These are phyloP conservation scores for Balanococcus diminutus DNA, from an alignment of 2,888 invertebrate genomes.

Conservation along the genomic window DNA sequence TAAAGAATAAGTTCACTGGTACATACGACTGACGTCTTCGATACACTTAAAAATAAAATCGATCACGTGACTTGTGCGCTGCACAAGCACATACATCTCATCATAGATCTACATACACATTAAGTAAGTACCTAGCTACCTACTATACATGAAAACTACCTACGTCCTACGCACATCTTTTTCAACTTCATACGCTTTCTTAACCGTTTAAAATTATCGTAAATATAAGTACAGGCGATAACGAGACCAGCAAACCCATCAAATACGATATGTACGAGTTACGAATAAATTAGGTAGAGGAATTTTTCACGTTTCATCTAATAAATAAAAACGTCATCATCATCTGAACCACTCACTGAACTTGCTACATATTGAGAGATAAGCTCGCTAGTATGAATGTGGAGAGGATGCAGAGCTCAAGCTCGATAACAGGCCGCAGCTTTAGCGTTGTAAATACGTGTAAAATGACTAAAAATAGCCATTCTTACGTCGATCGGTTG, in stretches of 20 bases:
- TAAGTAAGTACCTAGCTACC: too few species aligned
- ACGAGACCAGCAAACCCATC: not conserved
- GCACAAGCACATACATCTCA: too few species aligned
- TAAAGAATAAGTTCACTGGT: not conserved
- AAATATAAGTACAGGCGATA: not conserved
- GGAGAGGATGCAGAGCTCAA: not conserved
- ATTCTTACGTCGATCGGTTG: not conserved
- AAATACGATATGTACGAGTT: not conserved
- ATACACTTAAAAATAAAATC: not conserved
- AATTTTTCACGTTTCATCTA: not conserved
- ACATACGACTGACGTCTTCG: not conserved
- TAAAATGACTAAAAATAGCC: not conserved
- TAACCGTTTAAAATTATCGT: not conserved
- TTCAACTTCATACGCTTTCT: too few species aligned
- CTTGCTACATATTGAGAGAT: not conserved
- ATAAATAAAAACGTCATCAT: not conserved
- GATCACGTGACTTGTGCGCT: not conserved
- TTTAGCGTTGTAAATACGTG: not conserved
- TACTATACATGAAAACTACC: not conserved
- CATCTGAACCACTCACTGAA: not conserved
- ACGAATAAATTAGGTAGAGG: too few species aligned
- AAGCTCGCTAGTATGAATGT: not conserved
- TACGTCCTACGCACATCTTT: not conserved
- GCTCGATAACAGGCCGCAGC: not conserved
- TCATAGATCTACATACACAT: too few species aligned